Base-by-base conservation (phyloP, 2,113 vertebrate genomes). In the Puntigrus tetrazona region DNA sequence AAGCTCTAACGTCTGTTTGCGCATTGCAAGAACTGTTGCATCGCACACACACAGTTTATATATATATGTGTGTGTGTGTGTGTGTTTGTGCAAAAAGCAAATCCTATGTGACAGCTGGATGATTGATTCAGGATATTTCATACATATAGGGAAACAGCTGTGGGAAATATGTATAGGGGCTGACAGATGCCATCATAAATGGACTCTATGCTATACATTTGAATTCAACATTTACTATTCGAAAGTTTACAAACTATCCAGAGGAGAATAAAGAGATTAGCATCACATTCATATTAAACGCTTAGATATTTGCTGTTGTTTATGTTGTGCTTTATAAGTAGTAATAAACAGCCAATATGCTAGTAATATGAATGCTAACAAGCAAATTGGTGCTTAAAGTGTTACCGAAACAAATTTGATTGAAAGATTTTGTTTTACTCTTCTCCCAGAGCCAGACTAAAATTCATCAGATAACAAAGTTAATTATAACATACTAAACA, bases 81-180 rank as follows among this genome's bases (percentile, higher is more conserved):
- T 72, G 78, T 80, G 70, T 78, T 83, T 57, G 67, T 81, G 47
- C 38, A 45, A 59, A 81, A 29, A 73, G 73, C 10, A 86, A 90
- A 89, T 89, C 88, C 89, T 69, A 22, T 75, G 82, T 63, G 47
- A 84, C 20, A 61, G 84, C 82, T 78, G 67, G 84, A 41, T 87
- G 77, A 86, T 85, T 83, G 45, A 74, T 67, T 84, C 73, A 65
- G 78, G 57, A 77, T 8, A 79, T 84, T 81, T 43, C 72, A 43
- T 38, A 22, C 25, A 88, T 82, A 63, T 82, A 70, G 59, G 57
- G 5, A 16, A 61, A 29, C 6, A 11, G 83, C 85, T 83, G 27
- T 57, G 74, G 81, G 47, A 78, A 74, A 74, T 82, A 73, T 80
- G 77, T 63, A 85, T 70, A 84, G 34, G 69, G 84, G 65, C 80